Conservation (phyloP, 2,113 vertebrate genomes). For the Lophura nycthemera region DNA sequence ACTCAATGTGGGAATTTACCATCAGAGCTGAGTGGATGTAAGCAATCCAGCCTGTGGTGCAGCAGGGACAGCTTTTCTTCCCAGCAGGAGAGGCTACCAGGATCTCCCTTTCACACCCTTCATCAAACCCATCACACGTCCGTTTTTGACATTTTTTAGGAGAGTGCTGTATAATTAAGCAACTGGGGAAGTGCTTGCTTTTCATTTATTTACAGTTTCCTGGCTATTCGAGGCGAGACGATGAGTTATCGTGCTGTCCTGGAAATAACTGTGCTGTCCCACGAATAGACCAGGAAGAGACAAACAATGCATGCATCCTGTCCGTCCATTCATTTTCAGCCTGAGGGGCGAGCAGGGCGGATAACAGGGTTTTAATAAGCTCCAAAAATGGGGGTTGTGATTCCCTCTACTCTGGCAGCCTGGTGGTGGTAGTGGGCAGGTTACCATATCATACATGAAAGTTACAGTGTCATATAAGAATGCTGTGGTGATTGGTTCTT, state of each 20-base stretch:
- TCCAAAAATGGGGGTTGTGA: accelerated
- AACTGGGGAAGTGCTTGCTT: not conserved
- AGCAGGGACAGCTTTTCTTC: not conserved
- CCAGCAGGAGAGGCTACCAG: not conserved
- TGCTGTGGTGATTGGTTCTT: not conserved
- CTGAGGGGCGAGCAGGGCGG: not conserved
- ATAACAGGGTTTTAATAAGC: not conserved
- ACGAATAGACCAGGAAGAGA: conserved; percentile 46
- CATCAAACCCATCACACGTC: not conserved
- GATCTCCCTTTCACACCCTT: not conserved
- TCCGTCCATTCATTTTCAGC: not conserved
- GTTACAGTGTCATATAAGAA: not conserved
- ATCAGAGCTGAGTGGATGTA: not conserved
- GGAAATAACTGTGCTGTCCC: conserved; percentile 54
- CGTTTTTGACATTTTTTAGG: not conserved
- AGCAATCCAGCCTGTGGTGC: not conserved
- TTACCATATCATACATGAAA: accelerated
- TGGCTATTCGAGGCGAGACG: conserved; percentile 29
- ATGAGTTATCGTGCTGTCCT: conserved; percentile 46
- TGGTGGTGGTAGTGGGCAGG: not conserved
- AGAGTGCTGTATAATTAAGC: not conserved
- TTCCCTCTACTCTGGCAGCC: not conserved
- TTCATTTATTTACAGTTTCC: not conserved
- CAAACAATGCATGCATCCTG: conserved; percentile 58
- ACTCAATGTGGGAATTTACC: conserved; percentile 35